Percentiles rank a stretch among this genome's conserved stretches.
phyloP scores from a whole-genome alignment of 1,140 invertebrate genomes.

The Tribolium madens region DNA sequence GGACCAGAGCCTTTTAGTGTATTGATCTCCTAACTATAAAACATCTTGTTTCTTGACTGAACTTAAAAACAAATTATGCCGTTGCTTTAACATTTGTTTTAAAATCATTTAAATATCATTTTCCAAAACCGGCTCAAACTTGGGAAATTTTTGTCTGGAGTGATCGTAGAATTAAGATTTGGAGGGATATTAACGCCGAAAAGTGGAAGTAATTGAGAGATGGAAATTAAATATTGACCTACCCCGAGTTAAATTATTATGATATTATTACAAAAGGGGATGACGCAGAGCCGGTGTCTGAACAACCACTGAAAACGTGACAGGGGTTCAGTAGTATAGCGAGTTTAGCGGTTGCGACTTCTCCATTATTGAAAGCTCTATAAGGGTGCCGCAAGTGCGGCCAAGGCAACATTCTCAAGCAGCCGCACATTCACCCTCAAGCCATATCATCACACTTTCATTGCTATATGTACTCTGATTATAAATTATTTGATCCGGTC shows the following conservation, averaged over 20 bases:
- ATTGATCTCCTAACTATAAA: no score
- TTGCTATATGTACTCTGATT: slow-evolving; percentile 34
- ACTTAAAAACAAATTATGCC: no score
- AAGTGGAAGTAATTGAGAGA: slow-evolving; percentile 41
- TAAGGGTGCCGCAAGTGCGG: slow-evolving; percentile 40
- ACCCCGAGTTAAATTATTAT: slow-evolving; percentile 37
- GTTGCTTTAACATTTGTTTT: no score
- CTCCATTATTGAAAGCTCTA: slow-evolving; percentile 40
- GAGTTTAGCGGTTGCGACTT: slow-evolving; percentile 38
- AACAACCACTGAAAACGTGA: slow-evolving; percentile 33
- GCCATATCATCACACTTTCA: slow-evolving; percentile 35
- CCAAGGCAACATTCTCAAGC: slow-evolving; percentile 37
- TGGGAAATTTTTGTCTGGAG: not conserved
- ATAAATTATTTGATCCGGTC: slow-evolving; percentile 34
- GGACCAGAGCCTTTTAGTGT: no score
- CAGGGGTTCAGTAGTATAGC: slow-evolving; percentile 28
- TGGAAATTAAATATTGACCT: slow-evolving; percentile 43
- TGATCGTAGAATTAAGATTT: slow-evolving; percentile 12
- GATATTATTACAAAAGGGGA: slow-evolving; percentile 39
- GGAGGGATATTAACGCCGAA: slow-evolving; percentile 15
- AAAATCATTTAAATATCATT: not conserved
- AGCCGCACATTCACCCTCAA: slow-evolving; percentile 34
- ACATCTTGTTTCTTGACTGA: no score
- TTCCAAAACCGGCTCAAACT: no score
- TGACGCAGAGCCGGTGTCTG: slow-evolving; percentile 19